These are phyloP conservation scores for Coelopa frigida DNA, from an alignment of 1,140 invertebrate genomes.

Conservation along the genomic window DNA sequence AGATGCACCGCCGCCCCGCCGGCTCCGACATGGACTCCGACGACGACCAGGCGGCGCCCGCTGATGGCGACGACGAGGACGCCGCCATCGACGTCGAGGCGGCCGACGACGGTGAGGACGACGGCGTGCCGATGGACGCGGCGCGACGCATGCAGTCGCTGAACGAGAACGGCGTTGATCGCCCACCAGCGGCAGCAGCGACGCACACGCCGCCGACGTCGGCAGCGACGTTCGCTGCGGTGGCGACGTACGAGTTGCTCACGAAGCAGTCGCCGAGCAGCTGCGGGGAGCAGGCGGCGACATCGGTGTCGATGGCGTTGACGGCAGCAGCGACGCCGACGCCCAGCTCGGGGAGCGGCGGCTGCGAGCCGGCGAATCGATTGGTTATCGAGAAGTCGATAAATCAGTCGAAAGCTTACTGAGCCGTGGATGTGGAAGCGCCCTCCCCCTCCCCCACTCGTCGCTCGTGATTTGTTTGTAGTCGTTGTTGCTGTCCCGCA, in stretches of 20 bases:
- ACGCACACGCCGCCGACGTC: background rate
- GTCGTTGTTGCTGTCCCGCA: background rate
- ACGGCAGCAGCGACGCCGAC: conserved; percentile 8
- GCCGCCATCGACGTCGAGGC: conserved; percentile 26
- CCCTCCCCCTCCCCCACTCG: too few relatives aligned
- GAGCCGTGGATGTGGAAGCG: too few relatives aligned
- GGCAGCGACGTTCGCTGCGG: background rate
- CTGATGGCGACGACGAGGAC: background rate
- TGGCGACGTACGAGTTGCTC: conserved; percentile 31
- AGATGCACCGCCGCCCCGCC: conserved; percentile 1
- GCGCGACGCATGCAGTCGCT: conserved; percentile 4
- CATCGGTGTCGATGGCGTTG: too few relatives aligned
- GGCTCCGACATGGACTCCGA: conserved; percentile 8
- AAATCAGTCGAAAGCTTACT: too few relatives aligned
- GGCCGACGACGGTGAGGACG: background rate
- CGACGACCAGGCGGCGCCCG: conserved; percentile 23
- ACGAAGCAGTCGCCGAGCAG: conserved; percentile 36
- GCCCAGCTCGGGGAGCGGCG: conserved; percentile 15
- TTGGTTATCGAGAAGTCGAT: too few relatives aligned
- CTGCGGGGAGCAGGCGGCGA: conserved; percentile 2
- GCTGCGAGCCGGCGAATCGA: too few relatives aligned
- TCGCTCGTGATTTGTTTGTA: too few relatives aligned
- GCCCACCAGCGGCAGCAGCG: background rate
- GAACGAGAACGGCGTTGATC: background rate
- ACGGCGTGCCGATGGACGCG: conserved; percentile 8